Base-by-base conservation (phyloP, 1,140 invertebrate genomes). In the Calycopis cecrops region DNA sequence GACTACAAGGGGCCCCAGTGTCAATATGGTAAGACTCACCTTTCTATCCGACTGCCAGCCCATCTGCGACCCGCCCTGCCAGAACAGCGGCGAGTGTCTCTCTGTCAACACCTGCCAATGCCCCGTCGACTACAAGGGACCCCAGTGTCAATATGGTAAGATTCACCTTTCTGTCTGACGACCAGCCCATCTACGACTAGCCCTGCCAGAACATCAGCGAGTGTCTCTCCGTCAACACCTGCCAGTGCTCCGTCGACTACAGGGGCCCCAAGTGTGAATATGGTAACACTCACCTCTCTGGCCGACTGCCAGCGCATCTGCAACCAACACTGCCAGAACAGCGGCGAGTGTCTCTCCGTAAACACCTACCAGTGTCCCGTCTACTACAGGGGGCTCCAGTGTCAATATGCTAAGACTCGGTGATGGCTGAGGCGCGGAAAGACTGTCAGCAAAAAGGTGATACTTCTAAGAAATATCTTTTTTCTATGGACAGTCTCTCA, bases 261-360 rank as follows among this genome's bases (percentile, higher is more conserved):
- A 88, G 92, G 49, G 94, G 94, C 4, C 87, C 91, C 1, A 91
- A 92, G 58, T 96, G 94, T 66, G 93, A 96, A 87, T 94, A 93
- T 55, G 18, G 59, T 60, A 52, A 65, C 38, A 14, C n/a, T 37
- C 80, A 69, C 79, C 0, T 76, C 87, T 0, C 78, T 94, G 21
- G 92, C 92, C 0, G 89, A 94, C 71, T 94, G 93, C 66, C 64
- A 88, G 83, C 90, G 93, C 1, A 90, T 91, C 18, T 96, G 95
- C 65, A 69, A 89, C 52, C 94, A 94, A 1, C 87, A 91, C 0
- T 96, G 95, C 70, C 57, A 89, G 53, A 95, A 96, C 69, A 94
- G 92, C 7, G 95, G 95, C 0, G 89, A 90, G 42, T 97, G 95
- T 79, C 79, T 95, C 0, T 90, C 92, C 0, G 88, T 91, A 8